Percentiles rank a stretch among this genome's conserved stretches.
Evolutionary conservation across 2,888 invertebrate species (phyloP).

Genomic region (Heliconius hortense): DNA sequence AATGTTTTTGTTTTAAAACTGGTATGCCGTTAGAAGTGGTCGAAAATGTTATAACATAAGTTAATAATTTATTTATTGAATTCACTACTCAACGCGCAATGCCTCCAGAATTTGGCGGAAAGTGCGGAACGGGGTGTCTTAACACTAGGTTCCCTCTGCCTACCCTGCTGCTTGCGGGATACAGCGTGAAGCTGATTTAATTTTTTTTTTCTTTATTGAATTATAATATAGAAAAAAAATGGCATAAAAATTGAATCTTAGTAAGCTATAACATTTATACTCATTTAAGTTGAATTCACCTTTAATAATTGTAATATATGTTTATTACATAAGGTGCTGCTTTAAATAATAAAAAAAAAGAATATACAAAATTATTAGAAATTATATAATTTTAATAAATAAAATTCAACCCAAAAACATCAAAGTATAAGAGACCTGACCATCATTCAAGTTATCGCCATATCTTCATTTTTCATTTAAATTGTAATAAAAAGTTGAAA

Average conservation of each 20-base stretch:
- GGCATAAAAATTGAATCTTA: neutral
- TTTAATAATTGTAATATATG: neutral
- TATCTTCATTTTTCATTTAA: neutral
- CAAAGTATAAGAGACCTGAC: neutral
- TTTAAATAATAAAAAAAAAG: no score
- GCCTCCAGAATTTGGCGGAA: no score
- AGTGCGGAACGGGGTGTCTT: no score
- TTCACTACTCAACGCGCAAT: no score
- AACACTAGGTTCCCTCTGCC: no score
- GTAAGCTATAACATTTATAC: neutral
- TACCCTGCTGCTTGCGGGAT: no score
- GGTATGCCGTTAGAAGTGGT: neutral
- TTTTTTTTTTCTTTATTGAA: no score
- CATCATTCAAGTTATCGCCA: neutral
- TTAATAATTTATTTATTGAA: no score
- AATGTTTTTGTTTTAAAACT: neutral
- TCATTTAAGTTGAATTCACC: neutral
- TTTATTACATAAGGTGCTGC: slow-evolving; percentile 6
- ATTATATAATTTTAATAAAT: neutral
- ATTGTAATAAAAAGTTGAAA: neutral
- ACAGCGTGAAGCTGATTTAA: no score
- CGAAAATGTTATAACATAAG: neutral
- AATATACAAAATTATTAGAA: neutral
- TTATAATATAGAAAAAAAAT: neutral
- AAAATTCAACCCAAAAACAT: slow-evolving; percentile 1